Base-by-base conservation (phyloP, 2,888 invertebrate genomes). In the Melieria picta region DNA sequence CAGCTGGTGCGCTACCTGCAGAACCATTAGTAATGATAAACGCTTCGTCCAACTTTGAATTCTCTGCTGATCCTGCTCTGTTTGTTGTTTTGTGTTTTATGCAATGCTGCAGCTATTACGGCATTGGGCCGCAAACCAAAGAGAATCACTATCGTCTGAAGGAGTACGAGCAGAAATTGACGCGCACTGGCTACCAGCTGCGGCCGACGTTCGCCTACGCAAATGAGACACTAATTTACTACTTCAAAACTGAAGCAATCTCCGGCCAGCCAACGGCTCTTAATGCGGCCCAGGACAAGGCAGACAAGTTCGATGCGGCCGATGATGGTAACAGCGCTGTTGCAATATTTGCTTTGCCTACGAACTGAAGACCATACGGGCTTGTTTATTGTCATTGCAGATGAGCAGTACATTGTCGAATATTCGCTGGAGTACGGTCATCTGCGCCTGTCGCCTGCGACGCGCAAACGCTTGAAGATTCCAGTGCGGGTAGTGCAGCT, bases 351-450 rank as follows among this genome's bases (percentile, higher is more conserved):
- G 74, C 75, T 0, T 77, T 80, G 71, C 77, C 78, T 30, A 30
- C 30, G 30, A 30, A 30, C 30, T 30, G 30, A 16, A 16, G 2
- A 30, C 30, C 30, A 30, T 30, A 3, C 30, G 3, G 2, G 30
- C 30, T 30, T 30, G 30, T 30, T 30, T 30, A 30, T 30, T 30
- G 30, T 30, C 30, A 30, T 16, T 64, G 79, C 58, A 90, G 95
- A 96, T 80, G 97, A 98, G 81, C 95, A 96, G 83, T 98, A 98
- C 85, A 98, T 99, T 63, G 94, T 99, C 3, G 99, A 99, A 86
- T 99, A 99, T 88, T 96, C 99, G 0, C 88, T 99, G 77, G 98
- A 99, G 86, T 98, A 99, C 86, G 99, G 99, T 0, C 96, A 98
- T 85, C 89, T 99, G 47, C 91, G 99, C 0, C 88, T 99, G 5